Conservation (phyloP, 2,888 invertebrate species). For the Merodon equestris region DNA sequence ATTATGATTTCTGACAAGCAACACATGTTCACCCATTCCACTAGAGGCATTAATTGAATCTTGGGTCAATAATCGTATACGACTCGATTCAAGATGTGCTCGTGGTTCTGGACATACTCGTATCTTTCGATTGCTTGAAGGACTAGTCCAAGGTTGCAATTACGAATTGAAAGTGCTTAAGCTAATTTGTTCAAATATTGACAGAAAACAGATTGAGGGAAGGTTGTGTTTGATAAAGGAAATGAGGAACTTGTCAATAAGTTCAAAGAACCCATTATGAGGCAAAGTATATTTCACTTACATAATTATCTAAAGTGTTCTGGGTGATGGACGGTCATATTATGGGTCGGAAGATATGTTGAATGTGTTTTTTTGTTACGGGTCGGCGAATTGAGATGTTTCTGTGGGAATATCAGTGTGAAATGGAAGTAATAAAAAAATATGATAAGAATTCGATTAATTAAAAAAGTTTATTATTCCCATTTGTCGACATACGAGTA, state of each 20-base stretch:
- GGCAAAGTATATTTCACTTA: conserved; percentile 14
- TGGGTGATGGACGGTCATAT: background rate
- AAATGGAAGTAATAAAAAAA: too few relatives aligned
- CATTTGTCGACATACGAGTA: too few relatives aligned
- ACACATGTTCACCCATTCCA: conserved; percentile 38
- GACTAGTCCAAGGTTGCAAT: conserved; percentile 35
- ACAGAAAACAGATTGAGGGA: conserved; percentile 1
- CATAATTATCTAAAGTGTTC: conserved; percentile 5
- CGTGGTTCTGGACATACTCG: conserved; percentile 9
- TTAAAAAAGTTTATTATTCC: too few relatives aligned
- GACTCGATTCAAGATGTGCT: background rate
- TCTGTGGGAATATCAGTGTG: too few relatives aligned
- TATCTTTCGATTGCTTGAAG: conserved; percentile 11
- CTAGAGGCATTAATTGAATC: conserved; percentile 22
- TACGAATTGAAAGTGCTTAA: conserved; percentile 7
- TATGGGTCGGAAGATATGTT: too few relatives aligned
- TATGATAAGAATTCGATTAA: too few relatives aligned
- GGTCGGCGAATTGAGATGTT: too few relatives aligned
- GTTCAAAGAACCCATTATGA: conserved; percentile 40
- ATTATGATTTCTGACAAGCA: background rate
- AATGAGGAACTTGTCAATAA: conserved; percentile 14
- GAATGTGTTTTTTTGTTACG: too few relatives aligned
- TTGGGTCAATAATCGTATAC: conserved; percentile 49
- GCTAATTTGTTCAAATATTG: conserved; percentile 13
- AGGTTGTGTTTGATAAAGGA: conserved; percentile 6